A percentile compares a stretch with the other conserved stretches of the same genome.
Conservation (phyloP, 2,797 vertebrate genomes). For the Prunella strophiata region DNA sequence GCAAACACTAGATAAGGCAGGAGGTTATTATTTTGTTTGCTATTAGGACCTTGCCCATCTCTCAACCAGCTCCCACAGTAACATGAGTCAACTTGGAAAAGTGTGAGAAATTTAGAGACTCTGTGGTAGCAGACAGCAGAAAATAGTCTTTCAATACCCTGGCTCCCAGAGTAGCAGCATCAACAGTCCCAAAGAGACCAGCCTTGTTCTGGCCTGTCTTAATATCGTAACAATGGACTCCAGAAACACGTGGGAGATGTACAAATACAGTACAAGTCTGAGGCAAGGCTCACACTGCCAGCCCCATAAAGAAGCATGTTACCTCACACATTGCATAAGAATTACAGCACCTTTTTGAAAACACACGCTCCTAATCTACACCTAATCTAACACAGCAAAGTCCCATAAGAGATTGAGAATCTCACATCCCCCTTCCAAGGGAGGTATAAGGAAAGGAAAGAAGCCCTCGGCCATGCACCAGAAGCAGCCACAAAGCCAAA, state of each 20-base stretch:
- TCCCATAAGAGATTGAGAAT: fast-evolving
- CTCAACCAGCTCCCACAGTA: background rate
- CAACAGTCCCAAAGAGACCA: background rate
- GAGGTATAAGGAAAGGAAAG: background rate
- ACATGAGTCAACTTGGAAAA: background rate
- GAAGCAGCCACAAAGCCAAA: background rate
- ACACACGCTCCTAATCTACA: background rate
- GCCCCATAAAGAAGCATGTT: fast-evolving
- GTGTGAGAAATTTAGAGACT: background rate
- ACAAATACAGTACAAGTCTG: background rate
- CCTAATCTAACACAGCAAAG: background rate
- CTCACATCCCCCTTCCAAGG: fast-evolving
- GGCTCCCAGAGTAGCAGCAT: background rate
- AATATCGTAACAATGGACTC: background rate
- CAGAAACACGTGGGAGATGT: background rate
- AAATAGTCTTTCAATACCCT: background rate
- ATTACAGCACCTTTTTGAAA: background rate
- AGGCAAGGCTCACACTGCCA: background rate
- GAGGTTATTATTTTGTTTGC: background rate
- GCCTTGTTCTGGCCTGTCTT: background rate
- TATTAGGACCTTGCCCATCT: background rate
- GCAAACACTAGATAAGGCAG: background rate
- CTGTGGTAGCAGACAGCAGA: background rate
- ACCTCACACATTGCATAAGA: background rate
- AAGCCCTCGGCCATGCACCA: fast-evolving